phyloP scores from a whole-genome alignment of 2,797 vertebrate genomes.

The Rhinella marina region DNA sequence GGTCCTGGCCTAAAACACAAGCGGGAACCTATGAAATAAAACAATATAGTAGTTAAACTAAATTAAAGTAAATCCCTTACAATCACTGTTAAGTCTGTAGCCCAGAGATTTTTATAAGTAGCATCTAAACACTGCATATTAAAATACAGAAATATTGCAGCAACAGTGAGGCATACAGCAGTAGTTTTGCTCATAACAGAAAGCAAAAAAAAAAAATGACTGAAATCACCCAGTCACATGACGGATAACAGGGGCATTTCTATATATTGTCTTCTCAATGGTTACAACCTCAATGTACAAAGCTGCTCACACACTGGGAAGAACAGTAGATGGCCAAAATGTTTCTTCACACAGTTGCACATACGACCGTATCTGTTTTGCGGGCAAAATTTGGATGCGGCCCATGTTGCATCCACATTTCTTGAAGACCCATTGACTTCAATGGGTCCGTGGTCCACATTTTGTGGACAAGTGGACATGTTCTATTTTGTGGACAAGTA shows the following conservation, averaged over 20 bases:
- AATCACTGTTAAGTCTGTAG: background rate
- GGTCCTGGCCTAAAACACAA: background rate
- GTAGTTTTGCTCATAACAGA: background rate
- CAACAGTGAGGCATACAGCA: conserved; percentile 23
- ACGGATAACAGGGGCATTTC: background rate
- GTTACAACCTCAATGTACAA: background rate
- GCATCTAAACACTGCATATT: background rate
- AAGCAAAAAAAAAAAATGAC: background rate
- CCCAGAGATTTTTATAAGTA: conserved; percentile 29
- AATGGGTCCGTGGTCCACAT: too few relatives aligned
- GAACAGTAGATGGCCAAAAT: background rate
- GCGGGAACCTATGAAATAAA: background rate
- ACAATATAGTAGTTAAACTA: background rate
- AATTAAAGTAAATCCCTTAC: background rate
- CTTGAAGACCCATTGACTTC: too few relatives aligned
- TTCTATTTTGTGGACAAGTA: too few relatives aligned
- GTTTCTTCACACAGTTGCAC: background rate
- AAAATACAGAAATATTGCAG: conserved; percentile 25
- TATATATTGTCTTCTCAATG: background rate
- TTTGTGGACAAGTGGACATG: too few relatives aligned
- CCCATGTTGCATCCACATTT: too few relatives aligned
- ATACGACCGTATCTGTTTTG: too few relatives aligned
- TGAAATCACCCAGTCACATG: background rate
- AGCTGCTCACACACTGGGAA: background rate
- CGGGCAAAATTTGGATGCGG: too few relatives aligned